phyloP scores from a whole-genome alignment of 2,113 vertebrate genomes.

The Crocuta crocuta region DNA sequence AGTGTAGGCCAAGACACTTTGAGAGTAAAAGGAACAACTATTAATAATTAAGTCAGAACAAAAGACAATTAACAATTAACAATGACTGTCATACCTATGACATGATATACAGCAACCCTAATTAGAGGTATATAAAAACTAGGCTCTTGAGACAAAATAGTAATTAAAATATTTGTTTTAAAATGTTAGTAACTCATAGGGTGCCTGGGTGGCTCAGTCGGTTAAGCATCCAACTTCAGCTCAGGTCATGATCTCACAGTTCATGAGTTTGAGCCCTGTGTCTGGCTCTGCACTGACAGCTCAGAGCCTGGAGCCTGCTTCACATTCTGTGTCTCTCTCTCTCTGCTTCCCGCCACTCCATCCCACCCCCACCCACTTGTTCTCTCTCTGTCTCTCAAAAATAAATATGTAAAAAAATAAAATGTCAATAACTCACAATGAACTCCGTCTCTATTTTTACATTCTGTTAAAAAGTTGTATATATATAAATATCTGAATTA shows the following conservation, averaged over 20 bases:
- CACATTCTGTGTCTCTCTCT: too few relatives aligned
- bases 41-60: constrained; percentile 33
- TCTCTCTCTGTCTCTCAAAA: too few relatives aligned
- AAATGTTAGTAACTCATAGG: neutral
- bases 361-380: too few relatives aligned
- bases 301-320: too few relatives aligned
- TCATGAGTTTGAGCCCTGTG: too few relatives aligned
- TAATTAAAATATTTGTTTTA: constrained; percentile 18
- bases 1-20: neutral
- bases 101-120: neutral
- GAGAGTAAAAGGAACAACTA: constrained; percentile 26
- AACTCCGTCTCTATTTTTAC: constrained; percentile 10
- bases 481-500: constrained; percentile 1
- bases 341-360: too few relatives aligned
- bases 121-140: neutral
- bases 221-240: too few relatives aligned
- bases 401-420: too few relatives aligned
- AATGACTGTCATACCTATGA: neutral
- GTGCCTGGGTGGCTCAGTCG: too few relatives aligned
- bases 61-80: neutral
- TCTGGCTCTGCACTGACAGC: too few relatives aligned
- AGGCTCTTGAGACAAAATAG: neutral
- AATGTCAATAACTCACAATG: constrained; percentile 19
- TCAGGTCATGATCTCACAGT: too few relatives aligned
- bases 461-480: neutral